Conservation (phyloP, 2,113 vertebrate genomes). For the Suricata suricatta region DNA sequence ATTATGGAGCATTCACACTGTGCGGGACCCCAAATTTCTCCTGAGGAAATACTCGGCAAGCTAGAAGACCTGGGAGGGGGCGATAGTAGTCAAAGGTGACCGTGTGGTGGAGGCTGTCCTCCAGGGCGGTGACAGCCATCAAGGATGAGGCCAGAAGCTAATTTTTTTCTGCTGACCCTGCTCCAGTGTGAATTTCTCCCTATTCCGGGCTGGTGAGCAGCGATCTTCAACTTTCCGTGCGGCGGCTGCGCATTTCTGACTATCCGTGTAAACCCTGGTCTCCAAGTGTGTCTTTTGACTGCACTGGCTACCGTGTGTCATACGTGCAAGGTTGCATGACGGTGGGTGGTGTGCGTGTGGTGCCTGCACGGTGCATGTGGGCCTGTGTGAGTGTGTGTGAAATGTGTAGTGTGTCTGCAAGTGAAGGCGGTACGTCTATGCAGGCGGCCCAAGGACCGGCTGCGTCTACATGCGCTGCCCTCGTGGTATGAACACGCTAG, state of each 20-base stretch:
- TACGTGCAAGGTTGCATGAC: neutral
- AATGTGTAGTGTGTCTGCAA: neutral
- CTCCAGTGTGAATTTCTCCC: neutral
- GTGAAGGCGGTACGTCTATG: neutral
- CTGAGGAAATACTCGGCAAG: neutral
- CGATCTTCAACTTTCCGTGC: neutral
- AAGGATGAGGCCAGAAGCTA: neutral
- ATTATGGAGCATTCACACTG: neutral
- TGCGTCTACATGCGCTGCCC: neutral
- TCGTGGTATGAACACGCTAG: neutral
- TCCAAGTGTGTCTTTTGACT: neutral
- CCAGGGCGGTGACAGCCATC: neutral
- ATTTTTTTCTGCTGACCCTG: neutral
- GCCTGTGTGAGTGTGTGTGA: neutral
- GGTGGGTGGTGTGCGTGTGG: neutral
- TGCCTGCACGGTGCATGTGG: neutral
- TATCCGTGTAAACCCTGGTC: neutral
- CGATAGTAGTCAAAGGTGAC: neutral
- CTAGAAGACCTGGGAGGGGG: neutral
- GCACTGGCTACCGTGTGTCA: neutral
- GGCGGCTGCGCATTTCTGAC: neutral
- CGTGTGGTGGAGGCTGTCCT: neutral
- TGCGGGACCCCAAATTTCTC: neutral
- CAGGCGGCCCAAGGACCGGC: neutral
- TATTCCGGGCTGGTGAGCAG: neutral